Conservation (phyloP, 1,140 invertebrate genomes). For the Drosophila suzukii region DNA sequence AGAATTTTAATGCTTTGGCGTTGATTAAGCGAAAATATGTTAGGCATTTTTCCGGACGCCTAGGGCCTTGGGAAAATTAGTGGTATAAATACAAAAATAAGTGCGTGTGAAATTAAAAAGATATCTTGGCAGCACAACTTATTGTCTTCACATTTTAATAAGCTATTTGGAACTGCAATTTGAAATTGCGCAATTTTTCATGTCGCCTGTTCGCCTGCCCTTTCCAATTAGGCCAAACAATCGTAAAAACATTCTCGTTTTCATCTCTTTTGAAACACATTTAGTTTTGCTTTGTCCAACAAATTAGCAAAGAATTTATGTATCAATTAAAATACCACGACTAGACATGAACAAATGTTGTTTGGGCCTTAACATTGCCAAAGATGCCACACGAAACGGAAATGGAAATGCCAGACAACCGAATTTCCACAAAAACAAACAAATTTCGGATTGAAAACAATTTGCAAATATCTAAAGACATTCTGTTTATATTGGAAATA, state of each 20-base stretch:
- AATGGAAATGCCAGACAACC: constrained; percentile 65
- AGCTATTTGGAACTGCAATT: constrained; percentile 4
- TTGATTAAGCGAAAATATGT: constrained; percentile 45
- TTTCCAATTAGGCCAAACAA: constrained; percentile 27
- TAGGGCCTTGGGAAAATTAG: constrained; percentile 17
- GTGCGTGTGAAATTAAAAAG: constrained; percentile 1
- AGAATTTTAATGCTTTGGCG: constrained; percentile 56
- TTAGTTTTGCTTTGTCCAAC: constrained; percentile 10
- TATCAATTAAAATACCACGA: constrained; percentile 71
- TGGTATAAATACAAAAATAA: neutral
- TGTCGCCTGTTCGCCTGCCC: neutral
- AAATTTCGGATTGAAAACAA: constrained; percentile 28
- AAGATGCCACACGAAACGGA: constrained; percentile 60
- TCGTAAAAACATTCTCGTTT: constrained; percentile 24
- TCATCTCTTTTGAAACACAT: constrained; percentile 16
- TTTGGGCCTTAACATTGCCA: constrained; percentile 48
- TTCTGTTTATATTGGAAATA: constrained; percentile 74
- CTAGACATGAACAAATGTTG: constrained; percentile 53
- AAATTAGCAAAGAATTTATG: constrained; percentile 69
- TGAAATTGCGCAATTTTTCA: constrained; percentile 14
- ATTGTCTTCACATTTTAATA: constrained; percentile 14
- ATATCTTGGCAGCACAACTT: neutral
- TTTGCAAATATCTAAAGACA: constrained; percentile 39
- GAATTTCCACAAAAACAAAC: constrained; percentile 63
- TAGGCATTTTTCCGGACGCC: constrained; percentile 30